Base-by-base conservation (phyloP, 2,888 invertebrate genomes). In the Acanthosepion lycidas region DNA sequence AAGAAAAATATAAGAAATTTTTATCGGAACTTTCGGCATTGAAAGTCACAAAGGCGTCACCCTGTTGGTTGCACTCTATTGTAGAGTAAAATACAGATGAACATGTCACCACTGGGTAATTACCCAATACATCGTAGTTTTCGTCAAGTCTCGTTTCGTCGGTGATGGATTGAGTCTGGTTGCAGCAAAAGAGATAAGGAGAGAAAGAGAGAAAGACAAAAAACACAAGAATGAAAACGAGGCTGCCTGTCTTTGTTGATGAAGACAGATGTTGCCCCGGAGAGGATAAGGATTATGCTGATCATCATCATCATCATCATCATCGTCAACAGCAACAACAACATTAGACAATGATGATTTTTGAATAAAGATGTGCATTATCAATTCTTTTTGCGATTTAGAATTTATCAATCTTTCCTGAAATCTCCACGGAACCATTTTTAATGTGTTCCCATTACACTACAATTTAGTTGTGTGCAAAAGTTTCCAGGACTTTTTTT, bases 81-180 rank as follows among this genome's bases (percentile, higher is more conserved):
- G 78, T 78, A 78, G 33, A 78, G 78, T 18, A n/a, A 78, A 78
- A 78, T 33, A 78, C 78, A 78, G 78, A 78, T 78, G 78, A 78
- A 78, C 78, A n/a, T 78, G 78, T 78, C 78, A 78, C 78, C 33
- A 78, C 33, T 33, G 78, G 78, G n/a, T 78, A 78, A 78, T 78
- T 78, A 78, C 78, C 78, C 78, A 78, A 78, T 78, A 78, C 78
- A 78, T 78, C 78, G 78, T 78, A 78, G n/a, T 33, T 78, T 78
- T 78, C 78, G 78, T 78, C 78, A 78, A 78, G 78, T 78, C 78
- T 78, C 78, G 33, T 78, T 78, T 78, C n/a, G 78, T 78, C n/a
- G 9, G 78, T 78, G 78, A 78, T 78, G 78, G 78, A 78, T 78
- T 78, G 78, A 78, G 78, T 78, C 78, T 78, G n/a, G 78, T 78